Evolutionary conservation across 35 echinoderm and acorn worm genomes (phyloP).

Genomic region (Holothuria glaberrima): DNA sequence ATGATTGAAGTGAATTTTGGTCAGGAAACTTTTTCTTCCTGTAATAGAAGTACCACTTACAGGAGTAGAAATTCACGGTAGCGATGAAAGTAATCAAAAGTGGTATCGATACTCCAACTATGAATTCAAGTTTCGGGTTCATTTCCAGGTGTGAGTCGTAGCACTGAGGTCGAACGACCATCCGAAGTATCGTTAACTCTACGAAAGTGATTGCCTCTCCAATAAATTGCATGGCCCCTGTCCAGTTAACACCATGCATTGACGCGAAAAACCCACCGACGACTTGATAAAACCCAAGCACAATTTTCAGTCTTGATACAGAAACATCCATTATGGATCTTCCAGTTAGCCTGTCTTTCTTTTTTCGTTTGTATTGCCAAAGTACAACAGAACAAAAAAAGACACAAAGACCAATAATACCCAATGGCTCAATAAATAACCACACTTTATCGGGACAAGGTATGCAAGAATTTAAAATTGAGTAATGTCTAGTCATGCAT

Average conservation of each 20-base stretch:
- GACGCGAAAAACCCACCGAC: too few relatives aligned
- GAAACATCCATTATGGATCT: not conserved
- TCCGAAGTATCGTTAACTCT: too few relatives aligned
- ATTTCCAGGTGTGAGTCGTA: too few relatives aligned
- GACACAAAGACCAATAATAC: not conserved
- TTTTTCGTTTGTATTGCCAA: conserved; percentile 1
- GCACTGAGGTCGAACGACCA: too few relatives aligned
- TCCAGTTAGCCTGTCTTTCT: not conserved
- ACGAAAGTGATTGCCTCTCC: too few relatives aligned
- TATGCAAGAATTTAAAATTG: too few relatives aligned
- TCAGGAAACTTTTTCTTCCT: not conserved
- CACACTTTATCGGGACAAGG: not conserved
- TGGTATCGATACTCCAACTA: too few relatives aligned
- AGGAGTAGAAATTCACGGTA: not conserved
- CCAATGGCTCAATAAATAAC: not conserved
- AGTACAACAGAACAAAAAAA: not conserved
- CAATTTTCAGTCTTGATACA: too few relatives aligned
- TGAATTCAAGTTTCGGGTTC: too few relatives aligned
- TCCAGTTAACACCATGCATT: too few relatives aligned
- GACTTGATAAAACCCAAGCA: too few relatives aligned
- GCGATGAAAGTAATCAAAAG: not conserved
- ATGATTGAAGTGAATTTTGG: not conserved
- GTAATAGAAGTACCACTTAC: not conserved
- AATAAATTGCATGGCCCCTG: too few relatives aligned
- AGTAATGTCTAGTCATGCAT: not conserved